Evolutionary conservation across 2,797 vertebrate genomes (phyloP), one percentile per base, ranked within the genome.

Genomic region (Sebastes umbrosus): DNA sequence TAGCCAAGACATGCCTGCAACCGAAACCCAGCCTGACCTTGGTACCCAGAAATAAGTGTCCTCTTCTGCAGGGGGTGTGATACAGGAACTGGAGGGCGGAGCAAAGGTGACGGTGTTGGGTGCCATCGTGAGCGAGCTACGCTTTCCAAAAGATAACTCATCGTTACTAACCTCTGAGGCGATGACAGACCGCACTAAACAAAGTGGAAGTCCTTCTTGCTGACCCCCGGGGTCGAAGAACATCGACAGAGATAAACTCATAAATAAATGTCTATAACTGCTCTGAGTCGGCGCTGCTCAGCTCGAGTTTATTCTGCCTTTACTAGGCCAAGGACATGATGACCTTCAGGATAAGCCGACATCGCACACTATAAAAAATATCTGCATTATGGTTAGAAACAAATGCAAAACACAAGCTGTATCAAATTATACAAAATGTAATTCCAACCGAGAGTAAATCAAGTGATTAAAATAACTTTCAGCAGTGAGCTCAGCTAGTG

Each of bases 131-230:
- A 65, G 43, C 73, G 67, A 43, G 72, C 79, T 67, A 77, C 10
- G 18, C 50, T 69, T 67, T 87, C 89, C 86, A 82, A 90, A 93
- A 93, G 85, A 93, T 90, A 95, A 94, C 84, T 93, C 85, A 87
- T 88, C 84, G 78, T 72, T 58, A 74, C 67, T 31, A 74, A 75
- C 39, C 67, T 73, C 66, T 31, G 69, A 85, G 75, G 94, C 46
- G 94, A 77, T 91, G 93, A 96, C 94, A 95, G 86, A 76, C 69
- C 12, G 20, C 86, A 90, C 80, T 88, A 88, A 92, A 88, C 77
- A 67, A 64, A 89, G 73, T 63, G 75, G 87, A 87, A 91, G 79
- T 68, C 24, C 64, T 60, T 80, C 77, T 67, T 13, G 43, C 50
- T 5, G 59, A 63, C 76, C 60, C 75, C 60, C 6, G 2, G 43